Conservation (phyloP, 2,113 vertebrate species). For the Carassius carassius region DNA sequence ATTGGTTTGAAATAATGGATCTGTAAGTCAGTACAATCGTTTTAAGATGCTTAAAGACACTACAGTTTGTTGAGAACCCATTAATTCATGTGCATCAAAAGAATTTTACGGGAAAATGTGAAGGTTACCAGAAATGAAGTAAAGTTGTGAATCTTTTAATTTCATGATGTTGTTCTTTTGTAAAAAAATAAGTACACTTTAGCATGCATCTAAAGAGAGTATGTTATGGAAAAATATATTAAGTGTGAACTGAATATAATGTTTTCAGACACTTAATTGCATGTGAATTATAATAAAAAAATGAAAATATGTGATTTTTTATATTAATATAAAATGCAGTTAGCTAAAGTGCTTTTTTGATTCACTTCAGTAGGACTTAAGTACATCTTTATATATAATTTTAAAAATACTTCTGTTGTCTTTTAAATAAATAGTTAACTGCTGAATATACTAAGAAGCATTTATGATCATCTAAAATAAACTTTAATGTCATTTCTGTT, state of each 20-base stretch:
- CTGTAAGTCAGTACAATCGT: neutral
- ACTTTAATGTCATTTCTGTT: neutral
- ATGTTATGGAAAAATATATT: too few relatives aligned
- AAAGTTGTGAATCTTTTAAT: too few relatives aligned
- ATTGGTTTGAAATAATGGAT: neutral
- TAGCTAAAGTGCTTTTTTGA: neutral
- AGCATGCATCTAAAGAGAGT: neutral
- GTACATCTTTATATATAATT: neutral
- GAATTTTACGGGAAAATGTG: neutral
- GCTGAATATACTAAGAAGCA: neutral
- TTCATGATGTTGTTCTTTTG: neutral
- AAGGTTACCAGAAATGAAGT: neutral
- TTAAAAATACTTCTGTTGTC: neutral
- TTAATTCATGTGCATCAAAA: neutral
- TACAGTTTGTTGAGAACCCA: neutral
- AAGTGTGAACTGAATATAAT: too few relatives aligned
- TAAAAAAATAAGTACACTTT: neutral
- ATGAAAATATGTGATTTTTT: neutral
- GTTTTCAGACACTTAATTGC: too few relatives aligned
- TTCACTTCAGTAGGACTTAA: too few relatives aligned
- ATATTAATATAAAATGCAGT: neutral
- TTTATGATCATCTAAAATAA: neutral
- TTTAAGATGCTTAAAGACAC: neutral
- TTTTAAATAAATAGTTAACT: neutral
- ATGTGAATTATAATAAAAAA: too few relatives aligned